phyloP scores from a whole-genome alignment of 2,888 invertebrate genomes.

The Eupithecia subumbrata region DNA sequence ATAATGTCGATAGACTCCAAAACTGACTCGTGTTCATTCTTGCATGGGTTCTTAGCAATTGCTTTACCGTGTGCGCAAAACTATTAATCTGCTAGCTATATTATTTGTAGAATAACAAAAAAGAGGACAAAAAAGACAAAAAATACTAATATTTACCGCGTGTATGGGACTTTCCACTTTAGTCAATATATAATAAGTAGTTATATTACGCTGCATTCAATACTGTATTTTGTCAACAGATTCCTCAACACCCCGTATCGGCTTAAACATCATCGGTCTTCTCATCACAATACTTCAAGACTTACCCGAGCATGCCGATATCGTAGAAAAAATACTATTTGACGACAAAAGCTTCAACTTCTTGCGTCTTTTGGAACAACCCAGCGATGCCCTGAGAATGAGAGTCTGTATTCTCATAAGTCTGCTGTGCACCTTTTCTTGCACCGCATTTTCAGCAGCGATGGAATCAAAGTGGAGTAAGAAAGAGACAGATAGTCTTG shows the following conservation, averaged over 20 bases:
- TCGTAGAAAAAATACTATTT: constrained; percentile 89
- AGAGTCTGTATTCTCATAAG: constrained; percentile 89
- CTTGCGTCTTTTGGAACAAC: constrained; percentile 82
- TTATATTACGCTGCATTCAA: background rate
- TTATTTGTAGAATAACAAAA: too few species aligned
- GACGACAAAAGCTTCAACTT: constrained; percentile 81
- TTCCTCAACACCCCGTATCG: constrained; percentile 84
- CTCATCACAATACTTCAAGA: constrained; percentile 89
- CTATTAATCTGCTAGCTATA: too few species aligned
- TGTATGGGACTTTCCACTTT: too few species aligned
- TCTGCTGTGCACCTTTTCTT: constrained; percentile 87
- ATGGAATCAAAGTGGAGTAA: constrained; percentile 85
- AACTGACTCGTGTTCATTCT: background rate
- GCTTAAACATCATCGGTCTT: constrained; percentile 88
- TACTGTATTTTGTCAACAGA: constrained; percentile 61
- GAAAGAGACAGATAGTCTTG: constrained; percentile 83
- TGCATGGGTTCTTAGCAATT: background rate
- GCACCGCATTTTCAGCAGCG: constrained; percentile 84
- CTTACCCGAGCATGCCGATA: constrained; percentile 89
- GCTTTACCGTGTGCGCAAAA: background rate
- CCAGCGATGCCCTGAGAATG: constrained; percentile 83
- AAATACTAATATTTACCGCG: too few species aligned
- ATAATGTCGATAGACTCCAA: background rate
- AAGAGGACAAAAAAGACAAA: too few species aligned
- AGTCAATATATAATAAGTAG: too few species aligned